A percentile compares a stretch with the other conserved stretches of the same genome.
Evolutionary conservation across 2,113 vertebrate species (phyloP).

Genomic region (Etheostoma spectabile): DNA sequence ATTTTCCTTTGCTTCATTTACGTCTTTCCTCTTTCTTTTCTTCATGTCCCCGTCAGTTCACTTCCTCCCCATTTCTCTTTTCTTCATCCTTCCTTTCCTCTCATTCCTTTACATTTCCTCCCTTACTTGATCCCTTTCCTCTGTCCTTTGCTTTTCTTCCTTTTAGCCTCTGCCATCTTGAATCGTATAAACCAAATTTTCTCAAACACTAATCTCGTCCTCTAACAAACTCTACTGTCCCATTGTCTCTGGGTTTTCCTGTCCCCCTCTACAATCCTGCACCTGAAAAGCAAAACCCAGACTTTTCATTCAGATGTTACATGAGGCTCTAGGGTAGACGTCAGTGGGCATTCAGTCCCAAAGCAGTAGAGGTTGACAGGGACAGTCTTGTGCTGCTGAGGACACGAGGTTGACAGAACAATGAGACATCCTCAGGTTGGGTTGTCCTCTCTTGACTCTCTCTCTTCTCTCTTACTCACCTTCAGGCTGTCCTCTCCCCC

Average conservation of each 20-base stretch:
- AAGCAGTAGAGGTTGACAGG: constrained; percentile 7
- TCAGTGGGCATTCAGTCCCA: background rate
- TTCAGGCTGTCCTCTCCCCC: constrained; percentile 13
- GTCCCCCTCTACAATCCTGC: background rate
- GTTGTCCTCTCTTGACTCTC: constrained; percentile 25
- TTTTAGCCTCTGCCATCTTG: background rate
- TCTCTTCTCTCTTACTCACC: constrained; percentile 12
- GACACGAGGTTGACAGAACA: constrained; percentile 23
- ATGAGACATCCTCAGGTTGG: constrained; percentile 31
- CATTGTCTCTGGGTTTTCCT: background rate
- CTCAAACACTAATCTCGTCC: background rate
- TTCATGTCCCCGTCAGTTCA: background rate
- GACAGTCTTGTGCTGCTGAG: background rate
- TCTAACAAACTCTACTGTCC: background rate
- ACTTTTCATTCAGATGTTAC: background rate
- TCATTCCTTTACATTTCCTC: background rate
- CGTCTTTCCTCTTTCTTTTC: background rate
- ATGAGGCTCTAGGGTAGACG: background rate
- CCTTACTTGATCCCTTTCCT: background rate
- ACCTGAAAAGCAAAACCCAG: background rate
- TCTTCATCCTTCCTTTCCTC: background rate
- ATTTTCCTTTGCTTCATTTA: background rate
- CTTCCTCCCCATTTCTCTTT: background rate
- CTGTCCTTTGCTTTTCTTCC: background rate
- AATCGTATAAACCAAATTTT: background rate